These are phyloP conservation scores for Leuciscus waleckii DNA, from an alignment of 2,797 vertebrate genomes.

Conservation along the genomic window DNA sequence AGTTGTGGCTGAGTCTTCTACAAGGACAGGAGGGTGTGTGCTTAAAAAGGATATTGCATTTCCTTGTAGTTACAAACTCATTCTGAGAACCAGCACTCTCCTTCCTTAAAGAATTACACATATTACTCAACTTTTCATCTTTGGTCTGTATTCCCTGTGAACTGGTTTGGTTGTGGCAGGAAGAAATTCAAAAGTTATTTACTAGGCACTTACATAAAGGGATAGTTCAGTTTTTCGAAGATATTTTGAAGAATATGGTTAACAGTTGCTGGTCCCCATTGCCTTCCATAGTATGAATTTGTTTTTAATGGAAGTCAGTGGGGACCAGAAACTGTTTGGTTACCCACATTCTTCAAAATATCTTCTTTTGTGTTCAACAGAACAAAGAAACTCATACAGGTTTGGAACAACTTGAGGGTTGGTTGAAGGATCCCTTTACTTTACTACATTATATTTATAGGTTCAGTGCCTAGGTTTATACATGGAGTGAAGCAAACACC, in stretches of 20 bases:
- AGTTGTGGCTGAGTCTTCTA: background rate
- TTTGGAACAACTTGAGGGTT: background rate
- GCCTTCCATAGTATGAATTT: too few relatives aligned
- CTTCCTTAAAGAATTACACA: slow-evolving; percentile 35
- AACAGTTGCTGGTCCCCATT: background rate
- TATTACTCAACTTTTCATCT: slow-evolving; percentile 44
- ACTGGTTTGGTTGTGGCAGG: background rate
- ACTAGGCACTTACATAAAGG: background rate
- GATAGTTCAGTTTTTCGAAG: too few relatives aligned
- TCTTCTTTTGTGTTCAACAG: background rate
- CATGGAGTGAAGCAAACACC: slow-evolving; percentile 25
- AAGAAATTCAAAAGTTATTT: slow-evolving; percentile 9
- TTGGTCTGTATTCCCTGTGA: background rate
- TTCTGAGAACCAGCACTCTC: slow-evolving; percentile 16
- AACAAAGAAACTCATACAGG: background rate
- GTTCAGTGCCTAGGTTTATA: slow-evolving; percentile 13
- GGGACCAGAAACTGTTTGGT: background rate
- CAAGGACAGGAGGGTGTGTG: slow-evolving; percentile 39
- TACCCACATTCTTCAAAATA: background rate
- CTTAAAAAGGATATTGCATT: slow-evolving; percentile 43
- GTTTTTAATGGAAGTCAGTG: background rate
- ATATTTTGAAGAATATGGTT: too few relatives aligned
- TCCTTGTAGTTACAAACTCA: slow-evolving; percentile 24
- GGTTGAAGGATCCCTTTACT: background rate
- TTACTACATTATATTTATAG: background rate